Conservation (phyloP, 2,113 vertebrate species). For the Abramis brama region DNA sequence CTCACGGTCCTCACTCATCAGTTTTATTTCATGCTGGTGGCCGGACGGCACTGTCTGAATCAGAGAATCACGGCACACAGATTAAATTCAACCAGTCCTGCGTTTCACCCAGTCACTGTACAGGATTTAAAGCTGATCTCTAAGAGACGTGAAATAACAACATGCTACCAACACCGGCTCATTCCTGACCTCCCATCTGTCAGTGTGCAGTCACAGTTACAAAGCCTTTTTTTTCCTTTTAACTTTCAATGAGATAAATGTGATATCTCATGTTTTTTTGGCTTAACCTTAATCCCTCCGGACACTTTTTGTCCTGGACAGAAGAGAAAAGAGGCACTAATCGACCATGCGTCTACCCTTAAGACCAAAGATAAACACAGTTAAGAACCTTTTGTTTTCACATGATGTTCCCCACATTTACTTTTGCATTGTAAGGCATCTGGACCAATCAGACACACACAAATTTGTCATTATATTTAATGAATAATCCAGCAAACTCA, state of each 20-base stretch:
- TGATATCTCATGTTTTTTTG: not conserved
- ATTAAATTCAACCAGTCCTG: not conserved
- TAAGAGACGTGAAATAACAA: not conserved
- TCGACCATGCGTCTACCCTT: not conserved
- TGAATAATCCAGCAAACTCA: too few species aligned
- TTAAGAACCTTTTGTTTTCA: conserved; percentile 16
- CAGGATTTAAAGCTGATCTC: conserved; percentile 15
- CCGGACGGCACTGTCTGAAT: not conserved
- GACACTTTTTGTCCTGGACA: not conserved
- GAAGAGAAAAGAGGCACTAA: not conserved
- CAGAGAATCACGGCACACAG: not conserved
- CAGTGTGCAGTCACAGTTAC: not conserved
- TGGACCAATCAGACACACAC: too few species aligned
- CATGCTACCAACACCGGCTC: conserved; percentile 13
- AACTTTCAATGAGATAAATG: not conserved
- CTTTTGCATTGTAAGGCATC: not conserved
- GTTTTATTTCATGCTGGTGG: not conserved
- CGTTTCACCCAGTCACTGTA: not conserved
- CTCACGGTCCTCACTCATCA: not conserved
- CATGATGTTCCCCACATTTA: not conserved
- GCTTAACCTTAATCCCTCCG: conserved; percentile 12
- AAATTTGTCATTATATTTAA: too few species aligned
- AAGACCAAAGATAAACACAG: not conserved
- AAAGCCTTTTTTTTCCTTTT: not conserved
- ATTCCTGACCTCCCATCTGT: conserved; percentile 14